These are phyloP conservation scores for Xestoiulus laeticollis DNA, from an alignment of 2,888 invertebrate genomes.

Conservation along the genomic window DNA sequence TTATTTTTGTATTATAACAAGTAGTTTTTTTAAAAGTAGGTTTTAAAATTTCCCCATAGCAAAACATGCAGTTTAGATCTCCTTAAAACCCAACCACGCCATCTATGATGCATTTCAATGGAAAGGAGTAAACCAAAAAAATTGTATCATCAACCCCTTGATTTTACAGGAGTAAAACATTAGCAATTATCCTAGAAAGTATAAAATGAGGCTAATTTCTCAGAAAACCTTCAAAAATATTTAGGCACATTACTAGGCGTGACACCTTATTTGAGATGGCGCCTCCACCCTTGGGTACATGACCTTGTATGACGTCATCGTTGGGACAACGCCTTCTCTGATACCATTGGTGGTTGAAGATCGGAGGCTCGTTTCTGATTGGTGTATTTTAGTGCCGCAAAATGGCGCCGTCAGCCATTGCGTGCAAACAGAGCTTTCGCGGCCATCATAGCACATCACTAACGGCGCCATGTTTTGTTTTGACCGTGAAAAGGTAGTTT, in stretches of 20 bases:
- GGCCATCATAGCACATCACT: neutral
- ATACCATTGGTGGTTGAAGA: neutral
- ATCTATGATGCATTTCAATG: too few species aligned
- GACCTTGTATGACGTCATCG: slow-evolving; percentile 4
- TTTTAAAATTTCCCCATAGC: too few species aligned
- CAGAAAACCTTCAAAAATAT: neutral
- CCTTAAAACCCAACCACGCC: too few species aligned
- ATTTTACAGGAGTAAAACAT: too few species aligned
- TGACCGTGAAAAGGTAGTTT: slow-evolving; percentile 40
- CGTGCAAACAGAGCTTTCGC: neutral
- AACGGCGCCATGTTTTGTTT: slow-evolving; percentile 52
- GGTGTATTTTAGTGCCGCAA: neutral
- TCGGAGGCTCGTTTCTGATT: neutral
- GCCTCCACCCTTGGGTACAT: neutral
- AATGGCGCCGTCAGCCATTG: neutral
- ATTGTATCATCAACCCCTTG: neutral
- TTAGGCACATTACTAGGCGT: neutral
- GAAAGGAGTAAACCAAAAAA: too few species aligned
- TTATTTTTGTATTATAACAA: too few species aligned
- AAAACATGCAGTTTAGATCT: too few species aligned
- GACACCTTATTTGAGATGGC: neutral
- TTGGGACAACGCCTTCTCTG: neutral
- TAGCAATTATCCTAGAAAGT: neutral
- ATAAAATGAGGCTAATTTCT: neutral
- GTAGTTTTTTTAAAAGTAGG: too few species aligned